Conservation (phyloP, 2,888 invertebrate species). For the Cephus runcator region DNA sequence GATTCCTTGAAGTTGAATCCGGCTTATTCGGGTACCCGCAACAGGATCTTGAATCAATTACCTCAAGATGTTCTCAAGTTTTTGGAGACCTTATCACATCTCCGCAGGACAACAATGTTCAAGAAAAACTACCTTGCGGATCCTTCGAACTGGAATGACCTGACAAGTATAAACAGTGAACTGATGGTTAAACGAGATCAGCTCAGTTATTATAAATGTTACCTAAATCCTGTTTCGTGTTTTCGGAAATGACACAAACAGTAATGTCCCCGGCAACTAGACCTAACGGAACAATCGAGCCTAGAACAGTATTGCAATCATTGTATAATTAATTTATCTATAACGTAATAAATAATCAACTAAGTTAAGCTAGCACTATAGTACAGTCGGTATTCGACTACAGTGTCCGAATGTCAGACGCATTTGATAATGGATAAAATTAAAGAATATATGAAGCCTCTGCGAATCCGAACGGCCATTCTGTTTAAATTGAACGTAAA, state of each 20-base stretch:
- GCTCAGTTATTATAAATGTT: slow-evolving; percentile 20
- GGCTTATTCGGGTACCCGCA: not conserved
- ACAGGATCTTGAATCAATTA: not conserved
- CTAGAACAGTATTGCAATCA: not conserved
- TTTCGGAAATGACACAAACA: slow-evolving; percentile 6
- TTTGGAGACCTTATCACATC: not conserved
- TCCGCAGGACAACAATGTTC: not conserved
- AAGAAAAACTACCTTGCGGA: not conserved
- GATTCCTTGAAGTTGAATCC: not conserved
- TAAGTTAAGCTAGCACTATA: not conserved
- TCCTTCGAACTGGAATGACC: not conserved
- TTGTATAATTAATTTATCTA: not conserved
- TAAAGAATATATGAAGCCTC: not conserved
- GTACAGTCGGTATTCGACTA: not conserved
- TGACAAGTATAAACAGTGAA: not conserved
- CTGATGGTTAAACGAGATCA: not conserved
- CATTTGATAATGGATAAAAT: not conserved
- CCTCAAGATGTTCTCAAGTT: not conserved
- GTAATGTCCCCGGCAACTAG: not conserved
- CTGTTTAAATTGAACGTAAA: not conserved
- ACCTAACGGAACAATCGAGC: not conserved
- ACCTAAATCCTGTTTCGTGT: slow-evolving; percentile 16
- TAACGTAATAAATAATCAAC: not conserved
- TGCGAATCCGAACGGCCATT: not conserved
- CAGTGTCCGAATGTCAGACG: too few species aligned